Conservation (phyloP, 2,113 vertebrate genomes). For the Columbina picui region DNA sequence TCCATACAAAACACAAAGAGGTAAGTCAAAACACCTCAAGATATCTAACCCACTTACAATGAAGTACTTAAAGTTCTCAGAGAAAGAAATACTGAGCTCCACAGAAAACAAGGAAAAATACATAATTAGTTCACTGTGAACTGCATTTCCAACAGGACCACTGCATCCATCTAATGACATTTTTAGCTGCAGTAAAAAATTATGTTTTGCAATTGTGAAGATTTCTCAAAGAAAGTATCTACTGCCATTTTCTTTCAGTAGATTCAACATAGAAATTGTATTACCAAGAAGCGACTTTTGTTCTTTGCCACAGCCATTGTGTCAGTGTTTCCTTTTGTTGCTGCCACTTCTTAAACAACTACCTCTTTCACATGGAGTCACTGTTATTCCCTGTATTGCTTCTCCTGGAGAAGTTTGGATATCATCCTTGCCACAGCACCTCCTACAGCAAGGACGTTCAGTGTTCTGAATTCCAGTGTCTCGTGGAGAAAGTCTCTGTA, state of each 20-base stretch:
- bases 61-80: background rate
- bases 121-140: background rate
- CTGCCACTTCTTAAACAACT: background rate
- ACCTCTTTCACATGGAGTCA: background rate
- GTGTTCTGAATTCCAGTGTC: background rate
- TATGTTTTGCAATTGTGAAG: background rate
- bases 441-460: background rate
- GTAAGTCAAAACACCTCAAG: background rate
- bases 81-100: background rate
- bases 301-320: accelerated
- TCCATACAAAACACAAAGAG: background rate
- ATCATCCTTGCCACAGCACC: background rate
- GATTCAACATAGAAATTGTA: background rate
- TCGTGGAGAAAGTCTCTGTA: background rate
- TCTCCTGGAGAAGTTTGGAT: background rate
- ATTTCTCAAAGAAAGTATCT: background rate
- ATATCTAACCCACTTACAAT: background rate
- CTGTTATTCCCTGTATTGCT: background rate
- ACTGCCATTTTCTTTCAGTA: background rate
- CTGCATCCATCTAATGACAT: background rate
- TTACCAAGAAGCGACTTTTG: background rate
- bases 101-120: background rate
- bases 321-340: background rate
- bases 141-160: background rate
- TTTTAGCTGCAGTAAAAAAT: background rate